A percentile compares a stretch with the other conserved stretches of the same genome.
These are phyloP conservation scores for Triplophysa bombifrons DNA, from an alignment of 2,797 vertebrate genomes.

Conservation along the genomic window DNA sequence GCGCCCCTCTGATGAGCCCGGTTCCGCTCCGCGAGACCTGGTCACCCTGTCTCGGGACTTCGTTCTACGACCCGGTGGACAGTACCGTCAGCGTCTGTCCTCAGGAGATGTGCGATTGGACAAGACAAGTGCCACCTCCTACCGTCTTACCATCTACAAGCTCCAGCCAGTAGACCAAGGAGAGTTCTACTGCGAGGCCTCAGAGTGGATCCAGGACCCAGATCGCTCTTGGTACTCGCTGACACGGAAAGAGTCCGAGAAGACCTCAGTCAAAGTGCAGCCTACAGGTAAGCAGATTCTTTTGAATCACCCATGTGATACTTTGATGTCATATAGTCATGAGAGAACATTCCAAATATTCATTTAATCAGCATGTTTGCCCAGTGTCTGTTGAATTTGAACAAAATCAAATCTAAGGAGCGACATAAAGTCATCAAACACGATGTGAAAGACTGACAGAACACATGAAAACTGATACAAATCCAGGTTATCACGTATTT, in stretches of 20 bases:
- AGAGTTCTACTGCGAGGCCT: conserved; percentile 92
- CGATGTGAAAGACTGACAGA: too few relatives aligned
- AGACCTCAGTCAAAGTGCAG: conserved; percentile 87
- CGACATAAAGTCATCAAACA: too few relatives aligned
- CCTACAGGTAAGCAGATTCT: conserved; percentile 81
- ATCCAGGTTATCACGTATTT: too few relatives aligned
- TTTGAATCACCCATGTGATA: too few relatives aligned
- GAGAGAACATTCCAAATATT: too few relatives aligned
- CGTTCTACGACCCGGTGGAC: conserved; percentile 82
- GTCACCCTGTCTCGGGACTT: conserved; percentile 91
- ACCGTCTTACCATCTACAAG: conserved; percentile 90
- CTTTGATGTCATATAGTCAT: too few relatives aligned
- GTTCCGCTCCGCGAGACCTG: conserved; percentile 79
- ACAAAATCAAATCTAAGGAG: too few relatives aligned
- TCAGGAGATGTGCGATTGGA: conserved; percentile 90
- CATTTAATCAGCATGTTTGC: too few relatives aligned
- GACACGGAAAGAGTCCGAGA: conserved; percentile 92
- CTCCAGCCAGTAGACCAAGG: conserved; percentile 93
- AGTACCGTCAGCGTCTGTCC: conserved; percentile 87
- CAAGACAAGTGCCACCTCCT: conserved; percentile 86
- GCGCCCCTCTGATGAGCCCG: conserved; percentile 76
- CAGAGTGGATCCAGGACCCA: conserved; percentile 95
- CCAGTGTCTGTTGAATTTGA: too few relatives aligned
- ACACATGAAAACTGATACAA: too few relatives aligned
- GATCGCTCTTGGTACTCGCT: conserved; percentile 92